Base-by-base conservation (phyloP, 2,888 invertebrate genomes). In the Platycnemis pennipes region DNA sequence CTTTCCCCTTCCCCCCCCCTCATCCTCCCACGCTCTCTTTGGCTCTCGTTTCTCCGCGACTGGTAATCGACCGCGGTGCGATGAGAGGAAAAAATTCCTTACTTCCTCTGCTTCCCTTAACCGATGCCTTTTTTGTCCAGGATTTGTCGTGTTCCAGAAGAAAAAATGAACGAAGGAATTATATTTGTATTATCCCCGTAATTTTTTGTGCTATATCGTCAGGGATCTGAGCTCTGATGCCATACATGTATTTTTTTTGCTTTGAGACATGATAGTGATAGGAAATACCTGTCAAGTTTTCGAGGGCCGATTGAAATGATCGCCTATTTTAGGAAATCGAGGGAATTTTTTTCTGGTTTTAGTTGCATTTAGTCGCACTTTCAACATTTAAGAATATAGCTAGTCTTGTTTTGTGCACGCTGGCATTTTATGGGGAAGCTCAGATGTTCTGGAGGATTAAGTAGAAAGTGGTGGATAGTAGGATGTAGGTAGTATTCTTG, bases 141-240 rank as follows among this genome's bases (percentile, higher is more conserved):
- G 37, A 37, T 77, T 77, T 77, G 77, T 77, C 77, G 16, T 77
- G 77, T 77, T 77, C 37, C 26, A 13, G 31, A 77, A 77, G n/a
- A 77, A 77, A 77, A 77, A 37, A 26, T 5, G 31, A 5, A 8
- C 77, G 31, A 37, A 77, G 77, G 77, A 77, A 77, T 77, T 77
- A 77, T 77, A 77, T 77, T 77, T 77, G 77, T 77, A 77, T 77
- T 77, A 77, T 77, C 77, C 77, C 37, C 77, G 37, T 13, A 77
- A 5, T 37, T 31, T 77, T 77, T 77, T 77, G 7, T 8, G 0
- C 37, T 37, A 11, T 37, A 16, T 13, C 13, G 11, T 37, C 37
- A 26, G 77, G 77, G 37, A 13, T 5, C 3, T 8, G 77, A 37
- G 26, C 37, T 77, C 77, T 37, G 77, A 31, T 37, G 77, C 8